Evolutionary conservation across 1,140 invertebrate genomes (phyloP), one percentile per base, ranked within the genome.

Genomic region (Drosophila quadrilineata): DNA sequence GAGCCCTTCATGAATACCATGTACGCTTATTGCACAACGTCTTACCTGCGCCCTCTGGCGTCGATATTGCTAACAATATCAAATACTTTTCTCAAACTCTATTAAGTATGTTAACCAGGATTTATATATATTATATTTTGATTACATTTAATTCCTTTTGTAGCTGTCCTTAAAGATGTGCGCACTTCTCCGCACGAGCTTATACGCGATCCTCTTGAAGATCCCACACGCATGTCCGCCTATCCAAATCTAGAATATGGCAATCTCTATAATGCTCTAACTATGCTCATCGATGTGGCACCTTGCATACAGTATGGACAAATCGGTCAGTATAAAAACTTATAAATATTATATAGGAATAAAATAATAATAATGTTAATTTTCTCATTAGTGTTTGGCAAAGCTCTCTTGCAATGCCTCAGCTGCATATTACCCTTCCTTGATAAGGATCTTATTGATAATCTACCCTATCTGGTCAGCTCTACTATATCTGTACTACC

Each of bases 11-110:
- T 91, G 98, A 99, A 90, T 98, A 96, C 90, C 97, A 99, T 89
- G 93, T 96, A 76, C 93, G 98, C 62, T 93, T 99, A 53, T 93
- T 96, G 75, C 97, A 98, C 92, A 96, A 96, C 71, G 93, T 95
- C 74, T 94, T 97, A 85, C 97, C 98, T 21, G 92, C 95, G 70
- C 98, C 98, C 45, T 97, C 96, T 56, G 98, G 98, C 54, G 92
- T 94, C 57, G 98, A 99, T 90, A 97, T 99, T 89, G 96, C 97
- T 46, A 98, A 98, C 88, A 99, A 97, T 53, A 93, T 99, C 75
- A 98, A 99, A 90, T 99, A 98, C 90, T 99, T 99, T 91, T 98
- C 97, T 19, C 97, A 98, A 92, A 98, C 97, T 43, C 92, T 99
- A 53, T 91, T 99, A 72, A 96, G 98, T 99, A 93, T 94, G 93